Percentiles rank a stretch among this genome's conserved stretches.
These are phyloP conservation scores for Caiman crocodilus DNA, from an alignment of 2,797 vertebrate species.

Conservation along the genomic window DNA sequence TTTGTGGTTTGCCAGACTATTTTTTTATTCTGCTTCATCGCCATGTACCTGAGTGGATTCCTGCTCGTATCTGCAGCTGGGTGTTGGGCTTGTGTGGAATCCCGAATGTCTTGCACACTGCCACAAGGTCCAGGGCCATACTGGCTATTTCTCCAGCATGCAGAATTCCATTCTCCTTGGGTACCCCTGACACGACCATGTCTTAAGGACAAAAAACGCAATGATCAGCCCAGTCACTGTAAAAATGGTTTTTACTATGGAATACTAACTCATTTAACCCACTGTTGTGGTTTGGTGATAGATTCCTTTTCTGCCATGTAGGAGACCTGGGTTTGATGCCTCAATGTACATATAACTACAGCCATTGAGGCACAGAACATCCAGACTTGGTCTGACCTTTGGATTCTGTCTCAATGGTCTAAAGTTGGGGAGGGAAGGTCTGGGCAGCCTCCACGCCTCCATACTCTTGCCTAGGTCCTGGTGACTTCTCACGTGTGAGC, in stretches of 20 bases:
- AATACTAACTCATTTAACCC: neutral
- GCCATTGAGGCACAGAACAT: no score
- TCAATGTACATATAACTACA: no score
- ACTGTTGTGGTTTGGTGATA: no score
- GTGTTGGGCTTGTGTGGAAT: slow-evolving; percentile 88
- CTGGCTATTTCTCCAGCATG: slow-evolving; percentile 86
- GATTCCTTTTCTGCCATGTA: no score
- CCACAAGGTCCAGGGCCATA: slow-evolving; percentile 89
- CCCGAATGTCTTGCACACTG: slow-evolving; percentile 86
- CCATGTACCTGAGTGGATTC: slow-evolving; percentile 87
- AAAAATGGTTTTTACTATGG: neutral
- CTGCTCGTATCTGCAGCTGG: slow-evolving; percentile 87
- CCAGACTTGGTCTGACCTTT: no score
- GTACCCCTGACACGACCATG: slow-evolving; percentile 89
- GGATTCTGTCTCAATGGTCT: no score
- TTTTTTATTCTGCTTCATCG: neutral
- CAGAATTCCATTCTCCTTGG: slow-evolving; percentile 85
- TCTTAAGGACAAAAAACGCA: slow-evolving; percentile 76
- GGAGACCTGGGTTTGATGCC: no score
- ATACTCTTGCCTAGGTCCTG: no score
- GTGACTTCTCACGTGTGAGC: no score
- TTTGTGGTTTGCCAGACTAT: neutral
- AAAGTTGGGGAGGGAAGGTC: no score
- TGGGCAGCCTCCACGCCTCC: no score
- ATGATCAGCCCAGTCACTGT: neutral